Evolutionary conservation across 1,140 invertebrate genomes (phyloP), one percentile per base, ranked within the genome.

Genomic region (Nylanderia fulva): DNA sequence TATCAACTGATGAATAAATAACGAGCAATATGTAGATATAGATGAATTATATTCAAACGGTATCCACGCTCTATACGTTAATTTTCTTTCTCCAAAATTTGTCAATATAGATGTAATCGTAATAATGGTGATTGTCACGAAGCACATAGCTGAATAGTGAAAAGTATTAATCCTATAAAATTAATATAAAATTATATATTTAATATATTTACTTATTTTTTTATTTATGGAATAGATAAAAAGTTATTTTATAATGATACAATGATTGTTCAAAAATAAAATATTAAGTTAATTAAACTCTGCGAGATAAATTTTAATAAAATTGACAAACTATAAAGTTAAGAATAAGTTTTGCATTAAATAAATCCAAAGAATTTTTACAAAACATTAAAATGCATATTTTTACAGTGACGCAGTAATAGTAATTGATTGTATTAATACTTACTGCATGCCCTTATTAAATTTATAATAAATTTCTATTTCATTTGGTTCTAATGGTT

Each of bases 31-130:
- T 42, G 3, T 11, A 3, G 9, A 11, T 11, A 42, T 42, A 42
- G 39, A 42, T 9, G 48, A 71, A n/a, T n/a, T n/a, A n/a, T 83
- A 68, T 52, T 90, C 63, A 42, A 85, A 92, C 0, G 91, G 90
- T 24, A 90, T 18, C 87, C 91, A 92, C 0, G 83, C 88, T 36
- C 87, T 88, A 18, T 85, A 88, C 15, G 85, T 69, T 29, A 89
- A 36, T 9, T 52, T 79, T 15, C 54, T 24, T 11, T 75, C 21
- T 0, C 76, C 58, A 13, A 87, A 48, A 11, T 85, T 64, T 2
- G 84, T 39, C 0, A 90, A 36, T 13, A 90, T 18, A 0, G 90
- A 88, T 4, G 74, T 75, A 15, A 89, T 8, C 39, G 45, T 60
- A 21, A 85, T 75, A n/a, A 42, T 42, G 39, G 3, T 11, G 39